These are phyloP conservation scores for Ectemnius cavifrons DNA, from an alignment of 2,888 invertebrate genomes.

Conservation along the genomic window DNA sequence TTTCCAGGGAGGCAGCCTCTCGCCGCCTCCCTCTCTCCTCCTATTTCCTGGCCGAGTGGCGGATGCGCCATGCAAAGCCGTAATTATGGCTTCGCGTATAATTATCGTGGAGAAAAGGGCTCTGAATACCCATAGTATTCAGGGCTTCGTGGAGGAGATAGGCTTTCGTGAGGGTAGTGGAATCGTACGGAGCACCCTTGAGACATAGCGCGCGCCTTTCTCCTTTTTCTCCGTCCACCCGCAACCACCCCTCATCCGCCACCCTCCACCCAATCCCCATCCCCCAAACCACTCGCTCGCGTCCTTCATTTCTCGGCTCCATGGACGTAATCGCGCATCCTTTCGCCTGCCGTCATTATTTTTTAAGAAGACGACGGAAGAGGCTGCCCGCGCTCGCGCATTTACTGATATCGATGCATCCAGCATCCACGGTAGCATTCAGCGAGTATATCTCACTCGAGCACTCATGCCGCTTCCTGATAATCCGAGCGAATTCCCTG, in stretches of 20 bases:
- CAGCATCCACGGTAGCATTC: slow-evolving; percentile 7
- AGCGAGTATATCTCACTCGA: no score
- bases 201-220: slow-evolving; percentile 41
- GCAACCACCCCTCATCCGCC: background rate
- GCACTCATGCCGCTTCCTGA: slow-evolving; percentile 3
- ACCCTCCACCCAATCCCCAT: background rate
- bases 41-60: slow-evolving; percentile 36
- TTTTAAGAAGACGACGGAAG: slow-evolving; percentile 30
- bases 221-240: slow-evolving; percentile 26
- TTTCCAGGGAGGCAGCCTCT: background rate
- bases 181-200: slow-evolving; percentile 48
- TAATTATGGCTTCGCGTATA: slow-evolving; percentile 71
- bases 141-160: slow-evolving; percentile 33
- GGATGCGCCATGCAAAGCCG: slow-evolving; percentile 52
- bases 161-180: slow-evolving; percentile 45
- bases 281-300: slow-evolving; percentile 13
- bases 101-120: slow-evolving; percentile 66
- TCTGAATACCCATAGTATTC: slow-evolving; percentile 49
- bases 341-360: slow-evolving; percentile 41
- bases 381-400: slow-evolving; percentile 14
- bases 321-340: slow-evolving; percentile 43
- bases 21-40: slow-evolving; percentile 29
- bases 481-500: slow-evolving; percentile 7
- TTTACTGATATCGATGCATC: slow-evolving; percentile 16
- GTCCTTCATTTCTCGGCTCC: slow-evolving; percentile 12